Conservation (phyloP, 2,113 vertebrate species). For the Hippocampus mohnikei region DNA sequence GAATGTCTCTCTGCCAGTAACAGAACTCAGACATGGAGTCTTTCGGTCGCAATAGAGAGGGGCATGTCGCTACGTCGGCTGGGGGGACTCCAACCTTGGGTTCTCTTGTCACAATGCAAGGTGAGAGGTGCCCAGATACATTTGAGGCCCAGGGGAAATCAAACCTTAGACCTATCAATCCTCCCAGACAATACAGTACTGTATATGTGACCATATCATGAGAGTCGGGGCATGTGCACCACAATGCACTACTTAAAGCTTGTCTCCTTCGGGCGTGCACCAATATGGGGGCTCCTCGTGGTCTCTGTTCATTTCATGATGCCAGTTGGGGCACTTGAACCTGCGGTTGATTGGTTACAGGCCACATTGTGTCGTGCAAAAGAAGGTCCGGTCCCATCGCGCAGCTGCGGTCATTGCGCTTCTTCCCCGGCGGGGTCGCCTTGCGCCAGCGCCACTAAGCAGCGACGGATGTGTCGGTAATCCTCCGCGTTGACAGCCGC, state of each 20-base stretch:
- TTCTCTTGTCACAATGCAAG: background rate
- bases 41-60: background rate
- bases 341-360: background rate
- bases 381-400: background rate
- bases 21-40: background rate
- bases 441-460: constrained; percentile 14
- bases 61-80: background rate
- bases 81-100: background rate
- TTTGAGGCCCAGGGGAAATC: background rate
- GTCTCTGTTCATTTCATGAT: background rate
- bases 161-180: background rate
- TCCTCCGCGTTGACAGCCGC: constrained; percentile 26
- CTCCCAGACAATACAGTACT: no score
- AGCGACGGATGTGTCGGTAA: constrained; percentile 28
- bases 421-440: background rate
- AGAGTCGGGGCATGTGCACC: no score
- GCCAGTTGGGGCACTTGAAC: background rate
- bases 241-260: no score
- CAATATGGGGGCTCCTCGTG: no score
- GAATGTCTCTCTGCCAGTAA: no score
- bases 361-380: background rate
- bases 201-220: no score
- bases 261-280: no score
- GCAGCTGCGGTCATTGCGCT: background rate
- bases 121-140: background rate